phyloP scores from a whole-genome alignment of 2,888 invertebrate species.

The Orthosia gothica region DNA sequence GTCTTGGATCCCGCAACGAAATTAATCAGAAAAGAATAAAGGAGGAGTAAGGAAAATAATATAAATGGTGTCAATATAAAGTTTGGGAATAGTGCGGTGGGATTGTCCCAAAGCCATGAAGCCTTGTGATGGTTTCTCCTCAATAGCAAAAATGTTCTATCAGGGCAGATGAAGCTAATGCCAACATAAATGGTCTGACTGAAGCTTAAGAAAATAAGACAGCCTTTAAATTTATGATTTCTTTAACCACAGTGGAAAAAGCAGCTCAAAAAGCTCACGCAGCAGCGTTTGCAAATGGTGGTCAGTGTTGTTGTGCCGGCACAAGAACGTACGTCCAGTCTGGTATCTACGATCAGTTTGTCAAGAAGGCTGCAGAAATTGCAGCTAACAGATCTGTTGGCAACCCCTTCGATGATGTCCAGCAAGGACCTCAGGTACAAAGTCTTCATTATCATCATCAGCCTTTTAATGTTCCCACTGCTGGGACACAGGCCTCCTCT shows the following conservation, averaged over 20 bases:
- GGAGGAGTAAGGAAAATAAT: too few relatives aligned
- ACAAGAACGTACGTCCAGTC: conserved; percentile 98
- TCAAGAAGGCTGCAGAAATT: conserved; percentile 93
- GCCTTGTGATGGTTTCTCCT: too few relatives aligned
- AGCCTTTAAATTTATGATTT: not conserved
- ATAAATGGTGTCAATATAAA: too few relatives aligned
- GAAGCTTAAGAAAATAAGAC: not conserved
- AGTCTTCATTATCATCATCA: too few relatives aligned
- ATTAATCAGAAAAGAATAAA: too few relatives aligned
- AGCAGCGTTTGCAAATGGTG: conserved; percentile 86
- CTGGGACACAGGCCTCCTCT: too few relatives aligned
- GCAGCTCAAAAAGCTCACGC: conserved; percentile 87
- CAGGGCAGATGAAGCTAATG: not conserved
- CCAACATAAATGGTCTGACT: not conserved
- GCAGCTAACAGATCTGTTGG: conserved; percentile 95
- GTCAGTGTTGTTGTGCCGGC: conserved; percentile 93
- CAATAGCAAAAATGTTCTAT: too few relatives aligned
- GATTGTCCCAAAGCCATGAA: too few relatives aligned
- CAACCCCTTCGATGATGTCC: conserved; percentile 94
- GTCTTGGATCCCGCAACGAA: too few relatives aligned
- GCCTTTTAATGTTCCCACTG: too few relatives aligned
- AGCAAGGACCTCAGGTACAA: conserved; percentile 96
- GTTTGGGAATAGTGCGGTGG: too few relatives aligned
- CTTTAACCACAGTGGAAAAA: conserved; percentile 80
- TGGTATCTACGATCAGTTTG: conserved; percentile 96